A percentile compares a stretch with the other conserved stretches of the same genome.
phyloP scores from a whole-genome alignment of 2,113 vertebrate species.

The Sclerurus mexicanus region DNA sequence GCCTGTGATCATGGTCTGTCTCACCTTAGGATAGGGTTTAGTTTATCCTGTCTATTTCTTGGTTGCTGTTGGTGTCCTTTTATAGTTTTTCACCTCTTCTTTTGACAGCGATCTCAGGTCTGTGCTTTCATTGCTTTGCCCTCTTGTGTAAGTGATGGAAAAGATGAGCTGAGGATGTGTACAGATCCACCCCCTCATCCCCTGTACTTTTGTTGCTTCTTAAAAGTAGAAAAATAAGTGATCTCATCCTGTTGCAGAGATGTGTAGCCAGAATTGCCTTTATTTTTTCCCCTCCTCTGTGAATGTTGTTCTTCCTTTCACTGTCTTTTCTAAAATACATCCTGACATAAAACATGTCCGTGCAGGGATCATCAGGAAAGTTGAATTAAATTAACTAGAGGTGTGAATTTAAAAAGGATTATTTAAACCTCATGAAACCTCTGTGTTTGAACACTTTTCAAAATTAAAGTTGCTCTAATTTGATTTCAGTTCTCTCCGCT shows the following conservation, averaged over 20 bases:
- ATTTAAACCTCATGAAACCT: constrained; percentile 58
- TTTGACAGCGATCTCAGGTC: background rate
- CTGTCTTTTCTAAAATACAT: background rate
- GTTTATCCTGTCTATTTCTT: background rate
- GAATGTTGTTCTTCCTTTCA: background rate
- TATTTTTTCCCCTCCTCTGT: background rate
- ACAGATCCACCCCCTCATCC: background rate
- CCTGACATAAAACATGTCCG: background rate
- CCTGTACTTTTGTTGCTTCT: background rate
- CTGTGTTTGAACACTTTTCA: constrained; percentile 26
- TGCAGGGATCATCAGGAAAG: background rate
- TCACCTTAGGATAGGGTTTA: background rate
- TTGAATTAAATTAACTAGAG: constrained; percentile 36
- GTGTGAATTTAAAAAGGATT: constrained; percentile 54
- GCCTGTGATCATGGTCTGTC: background rate
- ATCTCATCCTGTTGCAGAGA: background rate
- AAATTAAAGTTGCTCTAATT: constrained; percentile 51
- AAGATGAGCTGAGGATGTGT: background rate
- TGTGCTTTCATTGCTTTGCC: background rate
- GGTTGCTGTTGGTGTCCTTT: background rate
- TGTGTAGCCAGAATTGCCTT: background rate
- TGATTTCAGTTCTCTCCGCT: constrained; percentile 41
- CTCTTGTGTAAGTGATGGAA: background rate
- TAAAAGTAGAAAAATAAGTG: background rate
- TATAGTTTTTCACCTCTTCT: background rate